Percentiles rank a stretch among this genome's conserved stretches.
Evolutionary conservation across 2,888 invertebrate species (phyloP).

Genomic region (Agrotis puta): DNA sequence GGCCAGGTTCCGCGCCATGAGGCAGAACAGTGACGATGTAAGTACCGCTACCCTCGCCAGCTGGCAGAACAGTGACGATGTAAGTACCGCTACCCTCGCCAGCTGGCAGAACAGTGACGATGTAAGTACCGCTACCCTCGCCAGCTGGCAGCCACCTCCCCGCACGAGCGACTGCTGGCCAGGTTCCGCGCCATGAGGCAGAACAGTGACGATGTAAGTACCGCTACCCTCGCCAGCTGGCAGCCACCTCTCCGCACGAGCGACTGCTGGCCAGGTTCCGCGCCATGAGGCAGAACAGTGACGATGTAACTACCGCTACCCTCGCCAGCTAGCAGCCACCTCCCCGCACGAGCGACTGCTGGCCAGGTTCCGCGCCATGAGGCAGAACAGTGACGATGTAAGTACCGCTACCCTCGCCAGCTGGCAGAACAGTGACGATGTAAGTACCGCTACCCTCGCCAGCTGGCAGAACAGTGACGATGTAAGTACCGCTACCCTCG

Average conservation of each 20-base stretch:
- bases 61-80: constrained; percentile 85
- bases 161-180: constrained; percentile 92
- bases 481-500: constrained; percentile 93
- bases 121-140: constrained; percentile 93
- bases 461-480: constrained; percentile 58
- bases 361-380: constrained; percentile 88
- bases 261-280: constrained; percentile 92
- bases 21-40: constrained; percentile 58
- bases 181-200: constrained; percentile 86
- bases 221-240: constrained; percentile 92
- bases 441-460: no score
- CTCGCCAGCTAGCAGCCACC: constrained; percentile 92
- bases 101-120: constrained; percentile 58
- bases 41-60: constrained; percentile 92
- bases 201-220: constrained; percentile 86
- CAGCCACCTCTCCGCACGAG: constrained; percentile 93
- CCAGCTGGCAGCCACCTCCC: constrained; percentile 92
- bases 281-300: constrained; percentile 59
- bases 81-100: no score
- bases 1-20: constrained; percentile 88
- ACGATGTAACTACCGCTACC: constrained; percentile 93
- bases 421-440: constrained; percentile 85
- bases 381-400: constrained; percentile 58
- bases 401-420: constrained; percentile 92
- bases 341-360: constrained; percentile 94